Evolutionary conservation across 2,113 vertebrate species (phyloP), one percentile per base, ranked within the genome.

Genomic region (Heliornis fulica): DNA sequence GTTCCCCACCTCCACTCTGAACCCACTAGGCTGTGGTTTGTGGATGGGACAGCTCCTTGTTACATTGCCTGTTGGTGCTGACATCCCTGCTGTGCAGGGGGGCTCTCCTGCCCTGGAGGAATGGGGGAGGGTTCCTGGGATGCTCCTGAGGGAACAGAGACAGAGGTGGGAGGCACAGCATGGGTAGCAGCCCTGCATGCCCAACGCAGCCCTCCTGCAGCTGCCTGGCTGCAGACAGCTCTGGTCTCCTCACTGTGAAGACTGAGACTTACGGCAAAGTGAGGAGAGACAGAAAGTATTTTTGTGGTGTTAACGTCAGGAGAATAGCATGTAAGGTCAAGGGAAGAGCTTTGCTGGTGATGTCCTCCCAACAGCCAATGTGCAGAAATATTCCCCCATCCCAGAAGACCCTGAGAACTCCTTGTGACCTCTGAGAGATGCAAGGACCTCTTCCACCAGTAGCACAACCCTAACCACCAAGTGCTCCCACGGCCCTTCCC

Each of bases 11-110:
- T 25, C 3, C 29, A 4, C 16, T 21, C 68, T 3, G 45, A 74
- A 18, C 3, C 18, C n/a, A 19, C 9, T 0, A 1, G 12, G 56
- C 2, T 4, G 32, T 1, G 0, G 1, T 13, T 2, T 1, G 23
- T 31, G 26, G 46, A 13, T 8, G 0, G 2, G 31, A 38, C 0
- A 22, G 29, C 21, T 38, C 0, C 54, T 68, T 2, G 0, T 1
- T 3, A 16, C 9, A 17, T 16, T 1, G 0, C 26, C 63, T 10
- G 31, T 6, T 2, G 2, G 17, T 60, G 28, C 40, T 2, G 3
- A 19, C 40, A 15, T 29, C 22, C 40, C 38, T n/a, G 34, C 23
- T 43, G 36, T 34, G 19, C 41, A 31, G 54, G 2, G 1, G n/a
- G 26, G 20, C 15, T 56, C 29, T 63, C 34, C 11, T 72, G 56